Base-by-base conservation (phyloP, 1,140 invertebrate species). In the Microplitis demolitor region DNA sequence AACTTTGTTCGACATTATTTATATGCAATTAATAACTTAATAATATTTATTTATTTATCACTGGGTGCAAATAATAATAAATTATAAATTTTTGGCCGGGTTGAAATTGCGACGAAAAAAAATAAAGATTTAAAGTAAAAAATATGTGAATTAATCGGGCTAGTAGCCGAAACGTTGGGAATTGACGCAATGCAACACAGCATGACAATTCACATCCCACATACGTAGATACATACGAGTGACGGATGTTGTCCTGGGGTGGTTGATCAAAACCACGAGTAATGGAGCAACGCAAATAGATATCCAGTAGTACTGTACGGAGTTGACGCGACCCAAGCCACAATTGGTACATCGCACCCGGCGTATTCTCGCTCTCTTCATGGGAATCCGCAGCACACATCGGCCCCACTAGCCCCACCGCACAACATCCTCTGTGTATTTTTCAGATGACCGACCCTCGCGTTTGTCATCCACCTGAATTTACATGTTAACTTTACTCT, bases 211-310 rank as follows among this genome's bases (percentile, higher is more conserved):
- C 39, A 45, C 39, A 11, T 45, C 4, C 39, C 39, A 66, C 54
- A 33, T 45, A 69, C 39, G 39, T 45, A 45, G 39, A 6, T 45
- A 45, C 39, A 45, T 34, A 16, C 11, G 14, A 39, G 24, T 69
- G 66, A 69, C 66, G 53, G 53, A 69, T 69, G 53, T 64, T 60
- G 56, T 69, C 33, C 53, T 69, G 34, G 56, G 14, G 66, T 35
- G 66, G 66, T 69, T 69, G 34, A 33, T 37, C 54, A 16, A 69
- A 58, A 69, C 66, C 66, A 50, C 66, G 66, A 39, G 64, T 66
- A 66, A 66, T 66, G 50, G 64, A 66, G 50, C 45, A 66, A 66
- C 31, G 50, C 50, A 66, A 66, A 66, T 66, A 54, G 64, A 66
- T 66, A 66, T 66, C 64, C 64, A 66, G 37, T 54, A 45, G 39